Evolutionary conservation across 2,888 invertebrate genomes (phyloP).

Genomic region (Synergus umbraculus): DNA sequence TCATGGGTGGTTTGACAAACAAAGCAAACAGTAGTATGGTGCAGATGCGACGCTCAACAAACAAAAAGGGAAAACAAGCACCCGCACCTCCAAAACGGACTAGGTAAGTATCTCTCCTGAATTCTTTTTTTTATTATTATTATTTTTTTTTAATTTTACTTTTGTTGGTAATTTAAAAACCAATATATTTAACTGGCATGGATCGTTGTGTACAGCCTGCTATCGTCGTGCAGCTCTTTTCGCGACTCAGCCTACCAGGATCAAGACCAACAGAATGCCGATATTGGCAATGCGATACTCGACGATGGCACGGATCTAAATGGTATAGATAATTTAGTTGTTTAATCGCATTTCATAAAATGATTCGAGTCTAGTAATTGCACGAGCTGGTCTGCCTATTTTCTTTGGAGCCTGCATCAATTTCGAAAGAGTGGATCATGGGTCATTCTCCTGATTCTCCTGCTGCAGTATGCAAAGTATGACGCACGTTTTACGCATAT

Average conservation of each 20-base stretch:
- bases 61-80: constrained; percentile 94
- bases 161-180: constrained; percentile 34
- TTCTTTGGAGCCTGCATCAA: constrained; percentile 40
- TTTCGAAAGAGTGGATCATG: constrained; percentile 50
- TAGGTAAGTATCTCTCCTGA: constrained; percentile 80
- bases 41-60: constrained; percentile 91
- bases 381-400: constrained; percentile 62
- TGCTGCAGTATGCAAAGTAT: constrained; percentile 24
- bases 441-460: constrained; percentile 67
- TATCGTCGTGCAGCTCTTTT: constrained; percentile 91
- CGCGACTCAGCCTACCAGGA: constrained; percentile 90
- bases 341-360: constrained; percentile 78
- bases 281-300: constrained; percentile 78
- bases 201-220: constrained; percentile 80
- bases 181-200: constrained; percentile 49
- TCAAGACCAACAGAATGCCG: constrained; percentile 78
- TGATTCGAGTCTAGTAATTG: constrained; percentile 77
- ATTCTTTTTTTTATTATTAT: constrained; percentile 40
- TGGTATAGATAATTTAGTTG: constrained; percentile 78
- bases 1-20: constrained; percentile 80
- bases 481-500: constrained; percentile 18
- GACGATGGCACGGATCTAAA: constrained; percentile 81
- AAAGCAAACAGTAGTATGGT: constrained; percentile 83
- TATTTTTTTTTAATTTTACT: constrained; percentile 43
- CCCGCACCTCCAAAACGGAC: constrained; percentile 97